Conservation (phyloP, 2,797 vertebrate genomes). For the Apogon hyalosoma region DNA sequence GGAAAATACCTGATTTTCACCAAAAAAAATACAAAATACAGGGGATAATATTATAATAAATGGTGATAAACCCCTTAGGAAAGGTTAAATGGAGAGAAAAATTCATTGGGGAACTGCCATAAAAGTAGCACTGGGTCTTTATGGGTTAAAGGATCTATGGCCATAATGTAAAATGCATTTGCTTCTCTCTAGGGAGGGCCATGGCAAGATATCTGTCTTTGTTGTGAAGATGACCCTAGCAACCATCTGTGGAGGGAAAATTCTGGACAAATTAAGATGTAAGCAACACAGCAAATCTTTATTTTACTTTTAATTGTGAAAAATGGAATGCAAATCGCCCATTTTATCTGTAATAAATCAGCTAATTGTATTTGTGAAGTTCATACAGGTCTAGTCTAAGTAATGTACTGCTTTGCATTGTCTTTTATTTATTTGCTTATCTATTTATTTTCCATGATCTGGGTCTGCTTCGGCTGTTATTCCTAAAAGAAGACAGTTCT, state of each 20-base stretch:
- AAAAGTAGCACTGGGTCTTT: no score
- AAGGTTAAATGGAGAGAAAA: no score
- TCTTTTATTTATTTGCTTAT: slow-evolving; percentile 18
- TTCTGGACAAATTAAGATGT: slow-evolving; percentile 99
- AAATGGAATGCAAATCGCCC: slow-evolving; percentile 29
- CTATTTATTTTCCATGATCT: slow-evolving; percentile 31
- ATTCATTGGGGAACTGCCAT: no score
- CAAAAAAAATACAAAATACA: no score
- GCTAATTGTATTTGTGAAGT: slow-evolving; percentile 31
- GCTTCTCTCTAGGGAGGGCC: slow-evolving; percentile 89
- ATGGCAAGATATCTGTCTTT: slow-evolving; percentile 94
- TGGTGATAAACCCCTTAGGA: no score
- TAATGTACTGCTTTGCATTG: slow-evolving; percentile 28
- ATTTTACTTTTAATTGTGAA: slow-evolving; percentile 50
- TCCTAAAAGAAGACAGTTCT: slow-evolving; percentile 33
- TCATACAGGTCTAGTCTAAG: slow-evolving; percentile 16
- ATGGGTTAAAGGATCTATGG: slow-evolving; percentile 20
- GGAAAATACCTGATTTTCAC: no score
- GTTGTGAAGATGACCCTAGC: slow-evolving; percentile 94
- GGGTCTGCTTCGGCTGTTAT: slow-evolving; percentile 37
- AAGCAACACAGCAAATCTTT: slow-evolving; percentile 77
- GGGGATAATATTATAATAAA: no score
- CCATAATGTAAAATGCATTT: slow-evolving; percentile 35
- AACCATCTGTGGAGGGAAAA: slow-evolving; percentile 96
- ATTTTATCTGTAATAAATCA: slow-evolving; percentile 52